Evolutionary conservation across 2,888 invertebrate genomes (phyloP).

Genomic region (Drosophila conformis): DNA sequence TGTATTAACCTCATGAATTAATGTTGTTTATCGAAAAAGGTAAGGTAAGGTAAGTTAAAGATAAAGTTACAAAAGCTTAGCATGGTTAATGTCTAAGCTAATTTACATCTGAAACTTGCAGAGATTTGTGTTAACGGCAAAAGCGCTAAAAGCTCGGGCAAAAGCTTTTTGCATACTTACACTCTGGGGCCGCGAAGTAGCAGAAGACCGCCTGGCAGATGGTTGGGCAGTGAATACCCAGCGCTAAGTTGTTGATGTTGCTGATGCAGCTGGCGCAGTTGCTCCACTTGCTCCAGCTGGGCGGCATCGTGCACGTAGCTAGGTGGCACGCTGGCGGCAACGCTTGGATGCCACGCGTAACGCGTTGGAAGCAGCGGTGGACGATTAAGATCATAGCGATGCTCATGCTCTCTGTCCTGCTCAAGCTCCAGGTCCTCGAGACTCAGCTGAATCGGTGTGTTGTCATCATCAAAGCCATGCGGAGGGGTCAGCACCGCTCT

Average conservation of each 20-base stretch:
- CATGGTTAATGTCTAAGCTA: background rate
- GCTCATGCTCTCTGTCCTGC: slow-evolving; percentile 87
- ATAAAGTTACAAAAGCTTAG: background rate
- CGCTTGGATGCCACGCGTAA: slow-evolving; percentile 68
- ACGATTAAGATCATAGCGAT: slow-evolving; percentile 53
- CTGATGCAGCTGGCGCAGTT: slow-evolving; percentile 57
- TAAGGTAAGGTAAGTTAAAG: background rate
- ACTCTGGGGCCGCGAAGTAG: slow-evolving; percentile 31
- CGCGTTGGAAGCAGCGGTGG: slow-evolving; percentile 64
- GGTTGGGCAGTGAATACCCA: slow-evolving; percentile 65
- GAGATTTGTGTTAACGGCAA: background rate
- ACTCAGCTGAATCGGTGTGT: slow-evolving; percentile 86
- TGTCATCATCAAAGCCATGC: slow-evolving; percentile 69
- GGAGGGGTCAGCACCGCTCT: slow-evolving; percentile 33
- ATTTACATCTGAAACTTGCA: background rate
- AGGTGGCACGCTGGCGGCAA: slow-evolving; percentile 67
- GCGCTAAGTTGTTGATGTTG: slow-evolving; percentile 66
- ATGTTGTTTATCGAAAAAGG: background rate
- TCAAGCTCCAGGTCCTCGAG: slow-evolving; percentile 91
- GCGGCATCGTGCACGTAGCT: slow-evolving; percentile 66
- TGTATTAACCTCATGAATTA: background rate
- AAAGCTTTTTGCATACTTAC: slow-evolving; percentile 45
- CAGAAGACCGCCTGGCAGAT: slow-evolving; percentile 38
- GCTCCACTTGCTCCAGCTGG: slow-evolving; percentile 53
- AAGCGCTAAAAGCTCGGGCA: slow-evolving; percentile 26